These are phyloP conservation scores for Drosophila putrida DNA, from an alignment of 2,888 invertebrate genomes.

Conservation along the genomic window DNA sequence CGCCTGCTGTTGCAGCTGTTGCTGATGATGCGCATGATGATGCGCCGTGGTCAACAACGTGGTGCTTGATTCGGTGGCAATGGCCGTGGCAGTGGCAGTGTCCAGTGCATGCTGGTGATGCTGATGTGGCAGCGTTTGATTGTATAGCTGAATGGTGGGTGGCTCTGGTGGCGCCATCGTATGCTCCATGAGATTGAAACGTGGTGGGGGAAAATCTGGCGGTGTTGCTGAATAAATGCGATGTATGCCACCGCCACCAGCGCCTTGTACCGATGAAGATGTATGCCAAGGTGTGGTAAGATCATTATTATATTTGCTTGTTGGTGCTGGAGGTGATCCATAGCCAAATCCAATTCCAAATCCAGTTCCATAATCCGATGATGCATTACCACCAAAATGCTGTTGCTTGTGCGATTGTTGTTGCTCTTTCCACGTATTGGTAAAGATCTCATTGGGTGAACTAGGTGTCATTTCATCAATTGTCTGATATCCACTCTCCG, in stretches of 20 bases:
- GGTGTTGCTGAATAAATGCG: conserved; percentile 72
- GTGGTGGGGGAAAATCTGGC: conserved; percentile 81
- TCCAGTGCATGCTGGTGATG: conserved; percentile 48
- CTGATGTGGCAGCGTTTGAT: conserved; percentile 57
- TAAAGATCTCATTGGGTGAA: conserved; percentile 77
- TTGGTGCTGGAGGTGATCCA: conserved; percentile 57
- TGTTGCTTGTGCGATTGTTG: conserved; percentile 60
- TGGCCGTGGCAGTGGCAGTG: conserved; percentile 52
- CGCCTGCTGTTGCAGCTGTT: conserved; percentile 50
- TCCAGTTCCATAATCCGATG: conserved; percentile 11
- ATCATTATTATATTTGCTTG: conserved; percentile 59
- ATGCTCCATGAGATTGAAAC: conserved; percentile 66
- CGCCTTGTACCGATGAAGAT: conserved; percentile 7
- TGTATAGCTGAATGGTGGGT: conserved; percentile 69
- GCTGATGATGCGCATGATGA: conserved; percentile 62
- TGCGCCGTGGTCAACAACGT: conserved; percentile 46
- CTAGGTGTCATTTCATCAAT: conserved; percentile 81
- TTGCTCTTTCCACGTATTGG: conserved; percentile 73
- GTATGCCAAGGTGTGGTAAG: conserved; percentile 74
- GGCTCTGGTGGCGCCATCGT: conserved; percentile 74
- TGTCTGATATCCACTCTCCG: conserved; percentile 80
- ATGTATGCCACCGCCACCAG: conserved; percentile 32
- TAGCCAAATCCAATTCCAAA: conserved; percentile 25
- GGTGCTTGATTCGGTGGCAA: conserved; percentile 28
- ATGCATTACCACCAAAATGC: conserved; percentile 23